phyloP scores from a whole-genome alignment of 2,113 vertebrate species.

The Gobiocypris rarus region DNA sequence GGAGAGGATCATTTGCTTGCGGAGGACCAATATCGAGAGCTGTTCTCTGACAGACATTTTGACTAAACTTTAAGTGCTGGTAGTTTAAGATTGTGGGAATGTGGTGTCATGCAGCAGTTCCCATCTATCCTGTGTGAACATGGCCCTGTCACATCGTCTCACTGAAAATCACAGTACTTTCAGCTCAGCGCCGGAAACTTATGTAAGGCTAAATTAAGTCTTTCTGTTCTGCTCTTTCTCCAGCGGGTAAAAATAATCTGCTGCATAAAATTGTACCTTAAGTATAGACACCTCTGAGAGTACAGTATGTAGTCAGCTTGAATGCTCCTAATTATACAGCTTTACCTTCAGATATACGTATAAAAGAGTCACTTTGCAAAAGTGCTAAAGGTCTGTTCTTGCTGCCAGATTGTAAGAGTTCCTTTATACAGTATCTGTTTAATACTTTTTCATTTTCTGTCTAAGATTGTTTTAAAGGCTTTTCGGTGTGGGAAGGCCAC shows the following conservation, averaged over 20 bases:
- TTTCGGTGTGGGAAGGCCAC: background rate
- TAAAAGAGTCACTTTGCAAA: constrained; percentile 5
- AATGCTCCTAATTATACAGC: background rate
- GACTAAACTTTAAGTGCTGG: background rate
- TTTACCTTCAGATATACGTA: background rate
- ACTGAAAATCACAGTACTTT: background rate
- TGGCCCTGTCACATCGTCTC: constrained; percentile 5
- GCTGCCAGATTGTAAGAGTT: background rate
- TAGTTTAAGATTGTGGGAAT: constrained; percentile 27
- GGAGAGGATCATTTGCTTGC: background rate
- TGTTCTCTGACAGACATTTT: background rate
- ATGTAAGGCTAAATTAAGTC: constrained; percentile 39
- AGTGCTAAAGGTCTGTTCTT: background rate
- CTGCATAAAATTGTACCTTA: constrained; percentile 18
- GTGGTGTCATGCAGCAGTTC: constrained; percentile 6
- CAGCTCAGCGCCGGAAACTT: background rate
- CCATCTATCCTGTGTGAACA: background rate
- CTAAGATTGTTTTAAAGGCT: background rate
- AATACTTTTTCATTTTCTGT: background rate
- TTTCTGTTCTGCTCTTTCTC: constrained; percentile 3
- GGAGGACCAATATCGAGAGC: background rate
- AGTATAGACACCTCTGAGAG: background rate
- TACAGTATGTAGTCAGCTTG: background rate
- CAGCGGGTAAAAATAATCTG: background rate
- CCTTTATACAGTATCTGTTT: background rate